Evolutionary conservation across 2,888 invertebrate genomes (phyloP), one percentile per base, ranked within the genome.

Genomic region (Erebia epiphron): DNA sequence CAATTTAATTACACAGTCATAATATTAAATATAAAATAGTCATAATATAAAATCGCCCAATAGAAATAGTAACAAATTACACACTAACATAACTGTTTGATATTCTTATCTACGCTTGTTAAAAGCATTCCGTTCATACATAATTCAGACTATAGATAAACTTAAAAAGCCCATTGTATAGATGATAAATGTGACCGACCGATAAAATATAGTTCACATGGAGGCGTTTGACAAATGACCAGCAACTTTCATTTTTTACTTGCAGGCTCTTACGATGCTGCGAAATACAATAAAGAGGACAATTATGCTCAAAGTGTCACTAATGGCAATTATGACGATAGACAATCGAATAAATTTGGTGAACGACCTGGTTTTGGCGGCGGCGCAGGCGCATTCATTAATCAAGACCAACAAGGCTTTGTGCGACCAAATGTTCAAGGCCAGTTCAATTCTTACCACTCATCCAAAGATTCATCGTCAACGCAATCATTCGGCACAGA

Each of bases 241-340:
- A 69, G 83, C 82, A 84, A 89, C 91, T 93, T 92, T 92, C 91
- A 76, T 91, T 92, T 86, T 91, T 90, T 86, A 88, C 87, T 92
- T 89, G 80, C 91, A 93, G 93, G 92, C 85, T 89, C 91, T 73
- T 92, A 92, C 83, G 87, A 91, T 75, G 85, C 89, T 75, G 84
- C 87, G 79, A 91, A 89, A 78, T 89, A 92, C 86, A 92, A 92
- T 88, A 80, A 82, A 58, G 89, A 81, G 56, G 89, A 81, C 76
- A 88, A 89, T 86, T 86, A 89, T 82, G 80, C 85, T 75, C 85
- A 86, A 79, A 83, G 79, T 77, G 84, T 76, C 75, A 72, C 78
- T 75, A 82, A 78, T 79, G 78, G 75, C 61, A 82, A 80, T 79
- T 82, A 86, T 83, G 87, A 88, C 81, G 78, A 76, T 66, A 81